Evolutionary conservation across 2,797 vertebrate genomes (phyloP), one percentile per base, ranked within the genome.

Genomic region (Tachyglossus aculeatus): DNA sequence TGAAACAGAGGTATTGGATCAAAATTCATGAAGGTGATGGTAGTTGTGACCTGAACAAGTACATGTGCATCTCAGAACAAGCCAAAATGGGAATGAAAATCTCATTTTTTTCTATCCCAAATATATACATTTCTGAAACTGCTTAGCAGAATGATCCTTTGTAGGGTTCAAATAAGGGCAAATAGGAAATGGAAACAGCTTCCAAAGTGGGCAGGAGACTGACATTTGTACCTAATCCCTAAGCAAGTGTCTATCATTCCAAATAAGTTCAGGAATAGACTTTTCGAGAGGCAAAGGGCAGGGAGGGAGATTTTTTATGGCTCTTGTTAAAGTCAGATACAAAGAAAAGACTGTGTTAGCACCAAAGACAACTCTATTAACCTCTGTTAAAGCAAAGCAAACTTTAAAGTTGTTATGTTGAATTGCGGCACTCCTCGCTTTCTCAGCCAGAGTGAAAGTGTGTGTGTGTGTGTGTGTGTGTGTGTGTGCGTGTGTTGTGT

Each of bases 1-100:
- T 81, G 57, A 64, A 39, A 66, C 60, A 38, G 51, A 71, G 85
- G 47, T 57, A 73, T 83, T 82, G 67, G 40, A 75, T 78, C 67
- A 77, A 25, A 53, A 9, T 48, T 25, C 15, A 48, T 13, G 9
- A 24, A 48, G 25, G 48, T 8, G 14, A 27, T 47, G 44, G 9
- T 27, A 5, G 7, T 16, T 22, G 14, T 16, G 4, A 18, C 19
- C 25, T 9, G 18, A 48, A 48, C 25, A 14, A 25, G 29, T 12
- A 18, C 15, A 48, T 16, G 4, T 25, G 15, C 9, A 19, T 2
- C 15, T 48, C 45, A 48, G 31, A 29, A 48, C 25, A 24, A 29
- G 19, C 29, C 25, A 48, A 25, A 25, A 16, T 29, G 15, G 16
- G 19, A 25, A 29, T 29, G 9, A 29, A 48, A 48, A 48, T 48